Evolutionary conservation across 1,140 invertebrate genomes (phyloP).

Genomic region (Heliconius hewitsoni): DNA sequence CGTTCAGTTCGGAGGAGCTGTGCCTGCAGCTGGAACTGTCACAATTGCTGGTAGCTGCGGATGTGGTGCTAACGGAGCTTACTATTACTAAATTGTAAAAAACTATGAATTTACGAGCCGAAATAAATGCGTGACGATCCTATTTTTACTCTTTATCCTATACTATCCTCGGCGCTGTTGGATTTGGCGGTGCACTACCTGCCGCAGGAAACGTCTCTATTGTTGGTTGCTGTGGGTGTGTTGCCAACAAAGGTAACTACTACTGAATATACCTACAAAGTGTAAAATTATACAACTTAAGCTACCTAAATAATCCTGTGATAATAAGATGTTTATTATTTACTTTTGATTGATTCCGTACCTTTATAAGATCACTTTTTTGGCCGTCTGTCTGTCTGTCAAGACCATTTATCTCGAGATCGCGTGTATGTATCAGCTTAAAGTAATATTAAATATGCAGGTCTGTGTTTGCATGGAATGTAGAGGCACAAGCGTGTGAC

Average conservation of each 20-base stretch:
- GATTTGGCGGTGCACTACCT: conserved; percentile 47
- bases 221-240: conserved; percentile 48
- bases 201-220: conserved; percentile 53
- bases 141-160: background rate
- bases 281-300: background rate
- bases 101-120: background rate
- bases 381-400: no score
- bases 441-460: no score
- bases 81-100: conserved; percentile 22
- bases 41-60: conserved; percentile 51
- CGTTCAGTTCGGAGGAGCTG: conserved; percentile 47
- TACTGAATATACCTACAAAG: background rate
- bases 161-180: conserved; percentile 30
- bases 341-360: background rate
- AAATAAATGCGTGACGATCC: background rate
- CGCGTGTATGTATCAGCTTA: no score
- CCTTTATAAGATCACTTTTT: no score
- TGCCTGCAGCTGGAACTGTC: conserved; percentile 51
- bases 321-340: background rate
- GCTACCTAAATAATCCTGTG: background rate
- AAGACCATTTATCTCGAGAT: no score
- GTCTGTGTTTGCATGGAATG: no score
- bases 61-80: conserved; percentile 36
- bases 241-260: conserved; percentile 25
- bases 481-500: no score